phyloP scores from a whole-genome alignment of 2,113 vertebrate genomes.

The Pterocles burchelli region DNA sequence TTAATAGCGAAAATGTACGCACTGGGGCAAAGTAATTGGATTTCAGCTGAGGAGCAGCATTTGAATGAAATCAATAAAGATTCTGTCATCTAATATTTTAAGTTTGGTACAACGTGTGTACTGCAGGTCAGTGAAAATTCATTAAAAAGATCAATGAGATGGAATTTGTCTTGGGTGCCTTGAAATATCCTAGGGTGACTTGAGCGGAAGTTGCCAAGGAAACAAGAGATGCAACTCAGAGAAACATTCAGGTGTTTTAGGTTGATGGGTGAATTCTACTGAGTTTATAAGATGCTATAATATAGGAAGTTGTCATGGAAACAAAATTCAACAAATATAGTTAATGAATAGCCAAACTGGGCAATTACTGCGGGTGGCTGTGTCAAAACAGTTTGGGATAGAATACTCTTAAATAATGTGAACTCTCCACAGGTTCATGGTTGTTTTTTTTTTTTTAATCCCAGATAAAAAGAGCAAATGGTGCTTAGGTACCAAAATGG shows the following conservation, averaged over 20 bases:
- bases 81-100: constrained; percentile 67
- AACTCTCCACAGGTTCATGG: neutral
- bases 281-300: neutral
- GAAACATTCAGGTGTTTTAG: constrained; percentile 33
- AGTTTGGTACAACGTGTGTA: constrained; percentile 25
- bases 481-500: neutral
- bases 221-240: constrained; percentile 47
- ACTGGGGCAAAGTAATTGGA: constrained; percentile 55
- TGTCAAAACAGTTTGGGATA: neutral
- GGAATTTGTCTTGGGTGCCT: constrained; percentile 58
- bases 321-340: constrained; percentile 32
- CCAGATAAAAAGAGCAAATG: neutral
- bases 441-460: neutral
- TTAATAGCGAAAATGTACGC: constrained; percentile 37
- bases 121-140: constrained; percentile 54
- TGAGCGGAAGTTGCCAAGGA: constrained; percentile 62
- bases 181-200: constrained; percentile 49
- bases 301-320: constrained; percentile 58
- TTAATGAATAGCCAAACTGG: constrained; percentile 17
- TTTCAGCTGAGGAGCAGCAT: constrained; percentile 42
- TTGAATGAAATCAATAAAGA: constrained; percentile 65
- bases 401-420: neutral
- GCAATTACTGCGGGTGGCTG: neutral
- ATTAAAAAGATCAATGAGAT: constrained; percentile 41
- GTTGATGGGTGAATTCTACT: constrained; percentile 23